Evolutionary conservation across 2,888 invertebrate species (phyloP).

Genomic region (Gnatocerus cornutus): DNA sequence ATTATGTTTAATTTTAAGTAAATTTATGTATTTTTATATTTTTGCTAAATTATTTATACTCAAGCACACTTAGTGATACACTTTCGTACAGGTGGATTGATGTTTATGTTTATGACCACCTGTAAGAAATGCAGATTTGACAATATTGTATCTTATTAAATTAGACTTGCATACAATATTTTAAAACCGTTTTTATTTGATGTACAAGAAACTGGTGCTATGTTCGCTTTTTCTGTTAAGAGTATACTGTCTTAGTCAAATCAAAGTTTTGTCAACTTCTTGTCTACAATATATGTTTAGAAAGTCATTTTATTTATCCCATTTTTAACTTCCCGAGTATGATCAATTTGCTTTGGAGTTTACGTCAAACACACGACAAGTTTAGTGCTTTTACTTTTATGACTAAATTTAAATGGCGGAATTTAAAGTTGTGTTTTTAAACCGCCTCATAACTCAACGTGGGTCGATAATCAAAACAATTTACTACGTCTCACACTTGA

Average conservation of each 20-base stretch:
- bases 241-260: slow-evolving; percentile 33
- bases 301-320: slow-evolving; percentile 2
- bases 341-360: no score
- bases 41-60: slow-evolving; percentile 58
- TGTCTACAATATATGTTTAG: slow-evolving; percentile 45
- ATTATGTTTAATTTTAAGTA: slow-evolving; percentile 56
- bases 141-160: slow-evolving; percentile 46
- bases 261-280: slow-evolving; percentile 41
- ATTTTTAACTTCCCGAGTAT: no score
- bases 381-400: no score
- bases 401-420: no score
- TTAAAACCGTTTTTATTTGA: slow-evolving; percentile 25
- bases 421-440: no score
- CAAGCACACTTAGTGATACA: slow-evolving; percentile 41
- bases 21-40: slow-evolving; percentile 58
- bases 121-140: slow-evolving; percentile 44
- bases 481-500: no score
- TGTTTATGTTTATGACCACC: slow-evolving; percentile 34
- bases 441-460: no score
- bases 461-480: no score
- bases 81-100: slow-evolving; percentile 32
- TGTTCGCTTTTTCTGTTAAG: slow-evolving; percentile 45
- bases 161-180: slow-evolving; percentile 44
- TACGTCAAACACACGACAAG: no score
- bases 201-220: slow-evolving; percentile 47